Conservation (phyloP, 1,140 invertebrate genomes). For the Lordiphosa stackelbergi region DNA sequence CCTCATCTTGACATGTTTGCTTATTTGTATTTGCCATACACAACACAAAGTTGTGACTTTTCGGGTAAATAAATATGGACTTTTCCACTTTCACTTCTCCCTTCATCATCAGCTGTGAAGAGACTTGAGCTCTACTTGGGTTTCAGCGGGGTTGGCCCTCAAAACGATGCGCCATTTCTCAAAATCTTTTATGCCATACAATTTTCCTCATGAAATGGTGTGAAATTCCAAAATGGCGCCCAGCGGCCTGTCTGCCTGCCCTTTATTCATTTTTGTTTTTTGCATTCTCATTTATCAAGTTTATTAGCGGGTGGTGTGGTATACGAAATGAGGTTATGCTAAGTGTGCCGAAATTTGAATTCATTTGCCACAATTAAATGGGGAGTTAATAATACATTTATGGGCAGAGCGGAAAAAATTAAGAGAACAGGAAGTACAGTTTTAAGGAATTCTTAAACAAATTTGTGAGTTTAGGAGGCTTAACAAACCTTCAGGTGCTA, state of each 20-base stretch:
- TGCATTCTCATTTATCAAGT: slow-evolving; percentile 67
- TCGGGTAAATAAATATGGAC: slow-evolving; percentile 51
- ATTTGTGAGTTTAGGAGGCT: too few species aligned
- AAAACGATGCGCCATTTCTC: slow-evolving; percentile 68
- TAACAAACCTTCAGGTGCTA: too few species aligned
- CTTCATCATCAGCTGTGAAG: slow-evolving; percentile 8
- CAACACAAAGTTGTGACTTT: slow-evolving; percentile 59
- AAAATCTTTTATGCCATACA: slow-evolving; percentile 44
- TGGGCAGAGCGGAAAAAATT: not conserved
- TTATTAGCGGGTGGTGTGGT: slow-evolving; percentile 53
- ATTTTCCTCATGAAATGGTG: slow-evolving; percentile 49
- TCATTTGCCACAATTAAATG: slow-evolving; percentile 51
- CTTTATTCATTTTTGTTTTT: too few species aligned
- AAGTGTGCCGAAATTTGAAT: slow-evolving; percentile 23
- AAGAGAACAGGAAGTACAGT: not conserved
- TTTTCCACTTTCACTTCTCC: not conserved
- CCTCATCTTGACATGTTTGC: slow-evolving; percentile 51
- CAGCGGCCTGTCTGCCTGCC: slow-evolving; percentile 15
- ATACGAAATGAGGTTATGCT: slow-evolving; percentile 18
- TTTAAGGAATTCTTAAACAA: not conserved
- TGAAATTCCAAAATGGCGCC: slow-evolving; percentile 69
- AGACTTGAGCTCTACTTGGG: slow-evolving; percentile 51
- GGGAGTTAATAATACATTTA: not conserved
- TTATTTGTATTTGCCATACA: slow-evolving; percentile 62
- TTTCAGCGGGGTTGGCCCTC: slow-evolving; percentile 20